phyloP scores from a whole-genome alignment of 2,113 vertebrate genomes.

The Amblyornis subalaris region DNA sequence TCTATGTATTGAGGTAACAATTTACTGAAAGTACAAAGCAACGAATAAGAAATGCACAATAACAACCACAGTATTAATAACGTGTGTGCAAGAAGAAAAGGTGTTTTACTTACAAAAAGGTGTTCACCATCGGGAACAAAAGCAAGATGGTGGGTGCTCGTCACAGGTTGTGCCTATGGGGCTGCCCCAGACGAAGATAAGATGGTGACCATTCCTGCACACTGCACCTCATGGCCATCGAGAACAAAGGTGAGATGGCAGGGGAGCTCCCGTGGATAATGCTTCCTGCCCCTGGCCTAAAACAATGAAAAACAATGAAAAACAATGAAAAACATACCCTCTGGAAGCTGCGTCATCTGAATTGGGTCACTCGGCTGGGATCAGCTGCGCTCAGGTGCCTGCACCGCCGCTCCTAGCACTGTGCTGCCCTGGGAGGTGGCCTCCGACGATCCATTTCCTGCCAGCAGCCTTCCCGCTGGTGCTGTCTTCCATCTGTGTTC shows the following conservation, averaged over 20 bases:
- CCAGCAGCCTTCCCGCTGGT: background rate
- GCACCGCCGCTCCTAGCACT: rapidly evolving
- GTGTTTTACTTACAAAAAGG: background rate
- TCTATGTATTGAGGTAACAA: background rate
- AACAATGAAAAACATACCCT: background rate
- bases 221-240: rapidly evolving
- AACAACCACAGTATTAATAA: background rate
- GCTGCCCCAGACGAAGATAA: background rate
- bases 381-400: background rate
- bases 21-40: background rate
- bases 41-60: background rate
- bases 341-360: background rate
- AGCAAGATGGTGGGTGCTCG: background rate
- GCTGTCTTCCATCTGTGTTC: no score
- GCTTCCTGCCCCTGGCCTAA: background rate
- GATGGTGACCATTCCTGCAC: background rate
- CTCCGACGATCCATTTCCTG: background rate
- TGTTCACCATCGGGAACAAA: no score
- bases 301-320: background rate
- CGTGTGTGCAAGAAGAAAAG: background rate
- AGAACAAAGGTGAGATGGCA: rapidly evolving
- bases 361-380: background rate
- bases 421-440: rapidly evolving
- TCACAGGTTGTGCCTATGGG: rapidly evolving
- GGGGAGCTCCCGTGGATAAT: rapidly evolving